Conservation (phyloP, 2,888 invertebrate genomes). For the Biston betularia region DNA sequence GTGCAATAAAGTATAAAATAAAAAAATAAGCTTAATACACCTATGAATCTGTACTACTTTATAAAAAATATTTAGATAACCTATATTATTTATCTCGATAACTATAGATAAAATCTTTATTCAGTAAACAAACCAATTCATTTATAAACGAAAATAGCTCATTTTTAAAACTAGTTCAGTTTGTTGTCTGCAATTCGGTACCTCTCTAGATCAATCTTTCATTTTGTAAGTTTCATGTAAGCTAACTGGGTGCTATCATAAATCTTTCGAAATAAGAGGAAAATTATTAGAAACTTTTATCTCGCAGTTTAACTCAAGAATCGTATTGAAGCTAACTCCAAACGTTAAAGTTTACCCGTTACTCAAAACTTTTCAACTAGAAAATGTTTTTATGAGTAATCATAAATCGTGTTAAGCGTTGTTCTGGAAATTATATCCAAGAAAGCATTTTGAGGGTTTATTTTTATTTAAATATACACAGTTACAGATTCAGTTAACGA, state of each 20-base stretch:
- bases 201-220: not conserved
- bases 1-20: too few species aligned
- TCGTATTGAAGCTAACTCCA: conserved; percentile 43
- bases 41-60: too few species aligned
- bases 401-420: conserved; percentile 69
- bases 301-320: conserved; percentile 31
- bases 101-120: too few species aligned
- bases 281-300: conserved; percentile 45
- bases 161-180: too few species aligned
- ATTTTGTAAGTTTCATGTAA: not conserved
- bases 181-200: not conserved
- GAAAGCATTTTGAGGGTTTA: not conserved
- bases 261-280: conserved; percentile 7
- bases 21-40: too few species aligned
- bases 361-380: conserved; percentile 75
- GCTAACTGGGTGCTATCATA: conserved; percentile 2
- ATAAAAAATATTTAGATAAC: too few species aligned
- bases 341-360: conserved; percentile 62
- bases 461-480: not conserved
- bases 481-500: too few species aligned
- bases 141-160: too few species aligned
- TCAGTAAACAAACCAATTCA: too few species aligned
- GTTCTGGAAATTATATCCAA: conserved; percentile 47
- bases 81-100: too few species aligned
- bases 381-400: conserved; percentile 69